A percentile compares a stretch with the other conserved stretches of the same genome.
Evolutionary conservation across 2,888 invertebrate genomes (phyloP).

Genomic region (Tetragnatha montana): DNA sequence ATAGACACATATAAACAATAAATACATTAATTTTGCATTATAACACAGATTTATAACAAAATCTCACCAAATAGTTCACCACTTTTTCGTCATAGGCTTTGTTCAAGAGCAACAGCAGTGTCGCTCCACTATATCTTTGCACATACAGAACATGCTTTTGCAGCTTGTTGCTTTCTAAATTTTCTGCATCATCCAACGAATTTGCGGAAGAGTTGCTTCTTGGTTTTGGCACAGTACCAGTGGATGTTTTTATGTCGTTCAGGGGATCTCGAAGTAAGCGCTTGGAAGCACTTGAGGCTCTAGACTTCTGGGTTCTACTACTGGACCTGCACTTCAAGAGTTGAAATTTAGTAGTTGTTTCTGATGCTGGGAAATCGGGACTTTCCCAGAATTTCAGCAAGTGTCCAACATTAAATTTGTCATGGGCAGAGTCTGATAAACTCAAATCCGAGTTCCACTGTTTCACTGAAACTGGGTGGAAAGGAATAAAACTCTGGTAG

Average conservation of each 20-base stretch:
- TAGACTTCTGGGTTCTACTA: neutral
- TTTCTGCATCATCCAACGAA: conserved; percentile 11
- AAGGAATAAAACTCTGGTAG: neutral
- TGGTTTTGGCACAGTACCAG: neutral
- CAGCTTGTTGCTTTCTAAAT: conserved; percentile 42
- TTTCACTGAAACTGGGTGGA: conserved; percentile 16
- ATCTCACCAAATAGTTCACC: conserved; percentile 50
- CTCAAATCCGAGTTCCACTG: conserved; percentile 54
- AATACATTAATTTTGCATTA: too few species aligned
- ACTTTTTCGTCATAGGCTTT: conserved; percentile 55
- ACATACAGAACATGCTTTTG: conserved; percentile 53
- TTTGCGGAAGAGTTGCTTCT: neutral
- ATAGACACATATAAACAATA: too few species aligned
- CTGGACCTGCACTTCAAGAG: conserved; percentile 45
- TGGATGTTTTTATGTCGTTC: neutral
- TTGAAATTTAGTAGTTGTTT: conserved; percentile 31
- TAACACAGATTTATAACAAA: too few species aligned
- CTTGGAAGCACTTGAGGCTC: neutral
- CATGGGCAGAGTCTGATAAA: conserved; percentile 5
- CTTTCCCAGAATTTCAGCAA: neutral
- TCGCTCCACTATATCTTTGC: conserved; percentile 43
- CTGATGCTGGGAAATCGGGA: neutral
- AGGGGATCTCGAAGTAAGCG: neutral
- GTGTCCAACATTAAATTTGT: neutral
- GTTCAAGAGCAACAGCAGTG: conserved; percentile 42